Percentiles rank a stretch among this genome's conserved stretches.
These are phyloP conservation scores for Batillaria attramentaria DNA, from an alignment of 1,140 invertebrate species.

Conservation along the genomic window DNA sequence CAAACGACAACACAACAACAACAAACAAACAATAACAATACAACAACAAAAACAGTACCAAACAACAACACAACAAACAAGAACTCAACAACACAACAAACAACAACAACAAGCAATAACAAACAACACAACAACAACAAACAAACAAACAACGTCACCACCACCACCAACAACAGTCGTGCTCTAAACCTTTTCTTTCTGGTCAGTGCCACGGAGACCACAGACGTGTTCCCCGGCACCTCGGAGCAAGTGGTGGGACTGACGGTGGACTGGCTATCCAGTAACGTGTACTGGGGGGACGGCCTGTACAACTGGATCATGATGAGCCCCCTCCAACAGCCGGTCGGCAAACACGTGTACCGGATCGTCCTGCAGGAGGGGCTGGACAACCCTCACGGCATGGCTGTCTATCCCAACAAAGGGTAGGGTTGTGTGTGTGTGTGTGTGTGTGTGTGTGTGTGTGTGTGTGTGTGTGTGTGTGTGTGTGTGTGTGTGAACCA, in stretches of 20 bases:
- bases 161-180: neutral
- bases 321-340: conserved; percentile 39
- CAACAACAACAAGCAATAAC: too few relatives aligned
- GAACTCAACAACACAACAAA: too few relatives aligned
- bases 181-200: conserved; percentile 36
- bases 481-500: too few relatives aligned
- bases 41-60: too few relatives aligned
- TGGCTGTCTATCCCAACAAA: conserved; percentile 61
- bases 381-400: conserved; percentile 56
- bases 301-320: conserved; percentile 74
- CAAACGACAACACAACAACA: too few relatives aligned
- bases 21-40: too few relatives aligned
- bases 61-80: too few relatives aligned
- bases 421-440: conserved; percentile 45
- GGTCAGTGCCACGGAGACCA: conserved; percentile 52
- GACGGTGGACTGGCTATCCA: conserved; percentile 92
- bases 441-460: neutral
- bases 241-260: conserved; percentile 83
- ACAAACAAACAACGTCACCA: neutral
- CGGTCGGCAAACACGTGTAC: conserved; percentile 36
- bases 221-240: conserved; percentile 56
- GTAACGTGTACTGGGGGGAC: conserved; percentile 98
- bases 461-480: too few relatives aligned
- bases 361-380: conserved; percentile 51
- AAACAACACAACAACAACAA: neutral